Evolutionary conservation across 2,113 vertebrate genomes (phyloP).

Genomic region (Corvus cornix): DNA sequence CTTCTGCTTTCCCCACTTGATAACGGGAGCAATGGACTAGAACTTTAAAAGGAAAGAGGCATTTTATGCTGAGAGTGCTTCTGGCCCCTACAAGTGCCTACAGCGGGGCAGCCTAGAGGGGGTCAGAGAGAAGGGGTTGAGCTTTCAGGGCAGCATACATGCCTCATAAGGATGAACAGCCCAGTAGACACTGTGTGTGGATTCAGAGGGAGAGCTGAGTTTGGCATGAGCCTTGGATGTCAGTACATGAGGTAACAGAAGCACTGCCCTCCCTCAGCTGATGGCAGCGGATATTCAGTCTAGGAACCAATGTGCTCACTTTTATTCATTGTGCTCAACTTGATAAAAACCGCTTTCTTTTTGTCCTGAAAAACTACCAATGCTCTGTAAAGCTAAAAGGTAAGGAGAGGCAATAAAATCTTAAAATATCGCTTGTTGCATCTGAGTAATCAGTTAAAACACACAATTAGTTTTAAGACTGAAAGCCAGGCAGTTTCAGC

Average conservation of each 20-base stretch:
- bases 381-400: not conserved
- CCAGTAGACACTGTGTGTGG: not conserved
- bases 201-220: not conserved
- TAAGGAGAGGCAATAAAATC: not conserved
- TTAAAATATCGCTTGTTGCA: not conserved
- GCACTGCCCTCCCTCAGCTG: not conserved
- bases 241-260: not conserved
- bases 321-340: not conserved
- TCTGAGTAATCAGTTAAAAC: not conserved
- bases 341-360: rapidly evolving
- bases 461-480: not conserved
- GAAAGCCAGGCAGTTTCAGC: not conserved
- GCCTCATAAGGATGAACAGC: not conserved
- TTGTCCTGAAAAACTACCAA: not conserved
- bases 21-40: not conserved
- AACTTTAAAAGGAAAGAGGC: not conserved
- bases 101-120: not conserved
- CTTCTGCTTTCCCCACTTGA: not conserved
- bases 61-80: not conserved
- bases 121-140: not conserved
- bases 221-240: not conserved
- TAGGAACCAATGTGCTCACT: not conserved
- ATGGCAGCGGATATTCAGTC: not conserved
- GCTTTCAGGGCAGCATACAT: not conserved
- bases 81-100: not conserved